phyloP scores from a whole-genome alignment of 1,140 invertebrate species.

The Teleopsis dalmanni region DNA sequence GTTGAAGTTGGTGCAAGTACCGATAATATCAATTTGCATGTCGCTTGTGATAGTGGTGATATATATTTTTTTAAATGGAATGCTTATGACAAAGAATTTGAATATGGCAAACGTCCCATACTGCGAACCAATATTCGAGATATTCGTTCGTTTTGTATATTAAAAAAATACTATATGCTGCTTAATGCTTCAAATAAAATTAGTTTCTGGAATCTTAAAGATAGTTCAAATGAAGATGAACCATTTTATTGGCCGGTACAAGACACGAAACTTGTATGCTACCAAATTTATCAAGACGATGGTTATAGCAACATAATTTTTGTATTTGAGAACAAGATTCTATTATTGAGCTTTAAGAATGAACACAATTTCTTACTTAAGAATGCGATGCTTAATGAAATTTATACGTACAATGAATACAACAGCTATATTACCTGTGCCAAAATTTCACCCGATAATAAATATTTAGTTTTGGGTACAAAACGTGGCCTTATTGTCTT shows the following conservation, averaged over 20 bases:
- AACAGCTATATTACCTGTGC: constrained; percentile 24
- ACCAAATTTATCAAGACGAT: constrained; percentile 7
- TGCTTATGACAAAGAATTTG: not conserved
- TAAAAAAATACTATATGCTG: constrained; percentile 18
- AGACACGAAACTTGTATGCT: constrained; percentile 13
- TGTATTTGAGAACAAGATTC: constrained; percentile 16
- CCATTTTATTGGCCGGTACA: constrained; percentile 4
- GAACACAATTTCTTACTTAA: not conserved
- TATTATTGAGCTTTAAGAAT: not conserved
- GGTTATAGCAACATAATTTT: too few relatives aligned
- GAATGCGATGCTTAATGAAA: constrained; percentile 14
- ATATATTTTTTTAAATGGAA: constrained; percentile 7
- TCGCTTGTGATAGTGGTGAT: constrained; percentile 1
- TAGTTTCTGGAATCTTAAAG: constrained; percentile 1
- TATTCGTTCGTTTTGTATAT: constrained; percentile 9
- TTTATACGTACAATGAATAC: too few relatives aligned
- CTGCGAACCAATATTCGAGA: not conserved
- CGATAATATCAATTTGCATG: too few relatives aligned
- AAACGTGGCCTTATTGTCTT: constrained; percentile 27
- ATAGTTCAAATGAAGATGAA: constrained; percentile 4
- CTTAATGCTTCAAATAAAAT: constrained; percentile 11
- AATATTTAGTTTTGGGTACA: constrained; percentile 33
- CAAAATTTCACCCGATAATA: constrained; percentile 19
- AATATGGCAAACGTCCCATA: not conserved
- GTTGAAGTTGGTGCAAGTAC: too few relatives aligned